A percentile compares a stretch with the other conserved stretches of the same genome.
Evolutionary conservation across 2,888 invertebrate genomes (phyloP).

Genomic region (Pollenia amentaria): DNA sequence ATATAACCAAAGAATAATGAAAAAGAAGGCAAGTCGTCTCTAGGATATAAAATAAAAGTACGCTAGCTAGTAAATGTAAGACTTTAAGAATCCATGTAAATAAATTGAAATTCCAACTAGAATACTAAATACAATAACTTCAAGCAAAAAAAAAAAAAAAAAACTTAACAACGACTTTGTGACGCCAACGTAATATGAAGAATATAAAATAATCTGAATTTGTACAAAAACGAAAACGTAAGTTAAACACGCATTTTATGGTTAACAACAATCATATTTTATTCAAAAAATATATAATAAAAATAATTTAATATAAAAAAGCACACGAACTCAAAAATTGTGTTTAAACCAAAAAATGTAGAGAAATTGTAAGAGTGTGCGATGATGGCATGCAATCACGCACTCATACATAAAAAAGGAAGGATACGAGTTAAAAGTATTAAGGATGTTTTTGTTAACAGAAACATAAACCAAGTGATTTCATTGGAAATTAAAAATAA

Average conservation of each 20-base stretch:
- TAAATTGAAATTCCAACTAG: constrained; percentile 63
- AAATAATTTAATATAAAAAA: constrained; percentile 33
- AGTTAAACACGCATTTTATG: constrained; percentile 71
- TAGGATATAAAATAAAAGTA: background rate
- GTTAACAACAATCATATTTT: constrained; percentile 51
- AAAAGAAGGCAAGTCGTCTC: background rate
- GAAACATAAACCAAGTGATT: constrained; percentile 30
- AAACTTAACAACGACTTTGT: constrained; percentile 63
- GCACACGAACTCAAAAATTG: too few species aligned
- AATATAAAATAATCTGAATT: constrained; percentile 42
- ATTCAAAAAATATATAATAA: background rate
- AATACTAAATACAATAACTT: constrained; percentile 20
- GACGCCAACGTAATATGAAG: constrained; percentile 63
- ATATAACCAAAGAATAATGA: background rate
- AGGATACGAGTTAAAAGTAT: constrained; percentile 39
- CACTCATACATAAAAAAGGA: background rate
- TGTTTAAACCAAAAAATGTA: constrained; percentile 4
- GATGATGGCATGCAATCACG: constrained; percentile 55
- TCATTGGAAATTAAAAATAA: constrained; percentile 37
- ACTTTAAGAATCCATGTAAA: constrained; percentile 47
- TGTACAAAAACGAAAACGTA: constrained; percentile 37
- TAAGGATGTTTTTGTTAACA: constrained; percentile 14
- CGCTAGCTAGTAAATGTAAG: background rate
- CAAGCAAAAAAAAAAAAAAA: background rate
- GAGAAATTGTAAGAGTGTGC: constrained; percentile 32